These are phyloP conservation scores for Adrianichthys oophorus DNA, from an alignment of 2,797 vertebrate genomes.

Conservation along the genomic window DNA sequence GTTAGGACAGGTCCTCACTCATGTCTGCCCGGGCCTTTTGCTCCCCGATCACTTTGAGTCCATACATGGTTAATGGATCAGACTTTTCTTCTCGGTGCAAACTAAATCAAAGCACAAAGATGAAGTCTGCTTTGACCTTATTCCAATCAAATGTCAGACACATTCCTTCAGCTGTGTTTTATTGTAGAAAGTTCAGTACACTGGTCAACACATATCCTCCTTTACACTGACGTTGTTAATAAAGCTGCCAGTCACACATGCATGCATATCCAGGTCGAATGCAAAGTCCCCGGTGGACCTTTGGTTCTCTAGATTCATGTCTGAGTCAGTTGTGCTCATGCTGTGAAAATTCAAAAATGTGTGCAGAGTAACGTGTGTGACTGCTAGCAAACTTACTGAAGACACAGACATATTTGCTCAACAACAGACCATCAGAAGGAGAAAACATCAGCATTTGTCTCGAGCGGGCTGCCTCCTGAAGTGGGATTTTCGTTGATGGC, in stretches of 20 bases:
- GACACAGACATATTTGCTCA: too few species aligned
- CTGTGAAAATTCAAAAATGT: constrained; percentile 17
- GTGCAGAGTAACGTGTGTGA: constrained; percentile 10
- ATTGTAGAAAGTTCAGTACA: constrained; percentile 33
- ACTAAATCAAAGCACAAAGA: background rate
- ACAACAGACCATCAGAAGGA: background rate
- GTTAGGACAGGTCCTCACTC: background rate
- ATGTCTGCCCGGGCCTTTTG: background rate
- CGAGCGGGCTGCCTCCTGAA: too few species aligned
- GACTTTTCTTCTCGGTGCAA: background rate
- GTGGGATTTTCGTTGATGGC: too few species aligned
- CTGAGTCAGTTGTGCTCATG: constrained; percentile 26
- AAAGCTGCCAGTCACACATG: constrained; percentile 11
- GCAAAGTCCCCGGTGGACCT: background rate
- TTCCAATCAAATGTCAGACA: background rate
- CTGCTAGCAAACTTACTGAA: background rate
- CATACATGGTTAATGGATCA: background rate
- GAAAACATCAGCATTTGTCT: background rate
- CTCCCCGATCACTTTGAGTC: too few species aligned
- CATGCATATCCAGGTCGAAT: constrained; percentile 34
- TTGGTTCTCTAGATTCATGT: background rate
- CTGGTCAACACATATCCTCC: constrained; percentile 20
- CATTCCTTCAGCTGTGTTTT: constrained; percentile 23
- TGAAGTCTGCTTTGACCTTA: background rate
- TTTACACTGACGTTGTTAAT: constrained; percentile 9